Percentiles rank a stretch among this genome's conserved stretches.
These are phyloP conservation scores for Bellardia bayeri DNA, from an alignment of 2,888 invertebrate species.

Conservation along the genomic window DNA sequence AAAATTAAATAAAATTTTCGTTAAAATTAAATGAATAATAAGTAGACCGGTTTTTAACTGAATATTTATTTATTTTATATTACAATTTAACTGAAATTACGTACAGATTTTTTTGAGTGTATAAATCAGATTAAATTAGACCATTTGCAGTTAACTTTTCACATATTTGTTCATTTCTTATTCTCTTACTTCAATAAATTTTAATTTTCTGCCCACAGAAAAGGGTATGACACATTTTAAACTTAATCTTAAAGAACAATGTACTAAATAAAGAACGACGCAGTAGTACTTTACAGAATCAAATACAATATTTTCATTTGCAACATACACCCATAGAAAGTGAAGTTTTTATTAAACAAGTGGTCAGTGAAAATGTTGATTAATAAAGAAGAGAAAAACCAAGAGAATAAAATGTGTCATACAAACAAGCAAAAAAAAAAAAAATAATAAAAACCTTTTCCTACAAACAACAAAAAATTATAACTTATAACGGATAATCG, in stretches of 20 bases:
- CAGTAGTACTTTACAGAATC: not conserved
- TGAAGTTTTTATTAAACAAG: not conserved
- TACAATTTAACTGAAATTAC: too few species aligned
- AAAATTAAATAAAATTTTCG: too few species aligned
- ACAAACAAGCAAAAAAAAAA: too few species aligned
- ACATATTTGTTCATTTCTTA: not conserved
- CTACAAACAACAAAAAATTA: too few species aligned
- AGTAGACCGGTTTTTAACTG: too few species aligned
- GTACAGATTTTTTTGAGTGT: too few species aligned
- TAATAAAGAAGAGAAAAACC: too few species aligned
- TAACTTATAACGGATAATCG: not conserved
- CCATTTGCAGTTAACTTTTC: not conserved
- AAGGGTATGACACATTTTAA: not conserved
- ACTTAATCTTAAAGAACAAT: not conserved
- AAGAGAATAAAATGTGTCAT: too few species aligned
- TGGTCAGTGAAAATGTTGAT: not conserved
- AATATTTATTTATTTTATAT: too few species aligned
- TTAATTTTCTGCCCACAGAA: not conserved
- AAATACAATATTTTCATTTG: not conserved
- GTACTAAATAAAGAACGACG: not conserved
- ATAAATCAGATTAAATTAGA: not conserved
- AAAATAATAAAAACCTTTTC: too few species aligned
- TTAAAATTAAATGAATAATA: too few species aligned
- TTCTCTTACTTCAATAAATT: not conserved
- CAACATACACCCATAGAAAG: not conserved